These are phyloP conservation scores for Stenurella melanura DNA, from an alignment of 2,888 invertebrate genomes.

Conservation along the genomic window DNA sequence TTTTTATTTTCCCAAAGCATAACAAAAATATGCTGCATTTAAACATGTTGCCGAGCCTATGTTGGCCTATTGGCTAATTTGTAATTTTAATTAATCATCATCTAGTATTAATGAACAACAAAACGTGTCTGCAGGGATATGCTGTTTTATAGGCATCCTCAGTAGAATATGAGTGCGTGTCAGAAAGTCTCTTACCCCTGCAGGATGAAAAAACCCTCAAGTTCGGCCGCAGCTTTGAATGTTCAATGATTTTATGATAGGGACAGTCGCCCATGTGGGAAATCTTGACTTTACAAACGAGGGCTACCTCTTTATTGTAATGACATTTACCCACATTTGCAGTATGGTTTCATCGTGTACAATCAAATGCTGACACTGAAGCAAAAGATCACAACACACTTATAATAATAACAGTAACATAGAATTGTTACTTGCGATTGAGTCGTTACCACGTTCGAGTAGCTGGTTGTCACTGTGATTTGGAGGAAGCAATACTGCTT, in stretches of 20 bases:
- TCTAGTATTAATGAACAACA: too few species aligned
- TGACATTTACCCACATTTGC: background rate
- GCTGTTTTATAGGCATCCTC: background rate
- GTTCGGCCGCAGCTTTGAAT: background rate
- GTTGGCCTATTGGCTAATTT: too few species aligned
- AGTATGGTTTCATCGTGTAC: background rate
- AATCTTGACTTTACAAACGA: background rate
- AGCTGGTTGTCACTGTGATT: background rate
- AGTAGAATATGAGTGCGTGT: background rate
- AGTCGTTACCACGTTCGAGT: background rate
- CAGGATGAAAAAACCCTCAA: background rate
- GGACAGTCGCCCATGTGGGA: constrained; percentile 1
- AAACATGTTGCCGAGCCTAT: too few species aligned
- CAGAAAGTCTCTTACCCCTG: background rate
- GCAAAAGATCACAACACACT: background rate
- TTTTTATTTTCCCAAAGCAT: too few species aligned
- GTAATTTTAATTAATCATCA: too few species aligned
- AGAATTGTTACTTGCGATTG: background rate
- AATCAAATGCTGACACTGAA: background rate
- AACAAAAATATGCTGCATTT: too few species aligned
- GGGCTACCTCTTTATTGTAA: background rate
- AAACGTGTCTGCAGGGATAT: too few species aligned
- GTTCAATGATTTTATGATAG: background rate
- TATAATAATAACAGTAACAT: background rate
- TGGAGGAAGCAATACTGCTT: background rate